Base-by-base conservation (phyloP, 2,888 invertebrate species). In the Idaea aversata region DNA sequence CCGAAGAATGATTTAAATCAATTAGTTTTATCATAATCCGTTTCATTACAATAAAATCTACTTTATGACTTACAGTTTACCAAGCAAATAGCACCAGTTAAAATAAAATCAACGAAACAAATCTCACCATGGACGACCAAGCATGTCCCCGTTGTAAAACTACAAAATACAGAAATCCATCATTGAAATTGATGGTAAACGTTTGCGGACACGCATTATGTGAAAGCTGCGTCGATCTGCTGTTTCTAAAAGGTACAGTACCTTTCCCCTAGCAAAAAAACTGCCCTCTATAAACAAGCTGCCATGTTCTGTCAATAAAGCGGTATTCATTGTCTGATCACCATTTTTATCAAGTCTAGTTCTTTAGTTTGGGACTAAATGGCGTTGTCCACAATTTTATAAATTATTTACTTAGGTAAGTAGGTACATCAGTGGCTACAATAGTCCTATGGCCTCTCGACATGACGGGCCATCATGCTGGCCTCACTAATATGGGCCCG, bases 161-260 rank as follows among this genome's bases (percentile, higher is more conserved):
- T 58, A 98, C 96, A 62, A 99, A 99, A 92, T 99, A 99, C 86
- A 95, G 99, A 88, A 99, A 99, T 93, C 99, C 99, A 57, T 97
- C 98, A 0, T 89, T 99, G 65, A 98, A 98, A 86, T 95, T 99
- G 93, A 97, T 99, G 97, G 99, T 99, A 70, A 99, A 99, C 87
- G 96, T 98, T 65, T 99, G 99, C 90, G 99, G 99, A 38, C 99
- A 99, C 93, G 97, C 98, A 58, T 93, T 99, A 77, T 99, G 99
- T 91, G 99, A 99, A 90, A 98, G 97, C 84, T 99, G 99, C 92
- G 99, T 99, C 57, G 99, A 99, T 85, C 93, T 99, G 70, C 91
- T 99, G 38, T 99, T 99, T 91, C 94, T 98, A 16, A 98, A 99
- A 95, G 99, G 97, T 96, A 90, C 47, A 47, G 6, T 47, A 47